Evolutionary conservation across 2,888 invertebrate species (phyloP).

Genomic region (Deroplatys truncata): DNA sequence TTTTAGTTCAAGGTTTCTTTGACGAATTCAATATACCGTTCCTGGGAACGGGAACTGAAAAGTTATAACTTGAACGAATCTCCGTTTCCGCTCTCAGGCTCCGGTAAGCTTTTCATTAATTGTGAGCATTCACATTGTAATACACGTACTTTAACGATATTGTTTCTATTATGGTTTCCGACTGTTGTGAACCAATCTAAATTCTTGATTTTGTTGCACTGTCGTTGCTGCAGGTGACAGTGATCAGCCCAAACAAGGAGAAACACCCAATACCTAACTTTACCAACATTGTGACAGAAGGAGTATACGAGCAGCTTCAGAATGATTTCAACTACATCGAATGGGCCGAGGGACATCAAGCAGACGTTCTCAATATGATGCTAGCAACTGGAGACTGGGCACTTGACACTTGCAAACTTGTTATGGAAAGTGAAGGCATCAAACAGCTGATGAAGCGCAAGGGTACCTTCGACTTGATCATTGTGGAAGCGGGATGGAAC

Average conservation of each 20-base stretch:
- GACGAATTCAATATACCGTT: no score
- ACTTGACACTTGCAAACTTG: neutral
- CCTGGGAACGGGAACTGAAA: no score
- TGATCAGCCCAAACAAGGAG: slow-evolving; percentile 18
- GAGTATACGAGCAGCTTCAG: neutral
- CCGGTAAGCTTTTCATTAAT: no score
- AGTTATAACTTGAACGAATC: no score
- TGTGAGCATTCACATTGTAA: no score
- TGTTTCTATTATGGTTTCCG: no score
- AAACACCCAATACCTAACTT: neutral
- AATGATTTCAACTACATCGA: slow-evolving; percentile 25
- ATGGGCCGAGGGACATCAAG: slow-evolving; percentile 26
- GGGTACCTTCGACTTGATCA: slow-evolving; percentile 17
- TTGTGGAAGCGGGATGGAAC: neutral
- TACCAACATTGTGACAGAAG: slow-evolving; percentile 16
- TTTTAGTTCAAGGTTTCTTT: no score
- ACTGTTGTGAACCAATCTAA: no score
- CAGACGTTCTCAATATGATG: neutral
- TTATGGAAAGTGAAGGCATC: neutral
- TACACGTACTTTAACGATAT: no score
- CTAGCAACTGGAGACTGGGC: neutral
- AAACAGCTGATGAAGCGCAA: neutral
- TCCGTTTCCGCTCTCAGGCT: no score
- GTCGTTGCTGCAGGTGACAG: slow-evolving; percentile 18
- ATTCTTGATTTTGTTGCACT: no score